Evolutionary conservation across 2,113 vertebrate species (phyloP), one percentile per base, ranked within the genome.

Genomic region (Coreoperca whiteheadi): DNA sequence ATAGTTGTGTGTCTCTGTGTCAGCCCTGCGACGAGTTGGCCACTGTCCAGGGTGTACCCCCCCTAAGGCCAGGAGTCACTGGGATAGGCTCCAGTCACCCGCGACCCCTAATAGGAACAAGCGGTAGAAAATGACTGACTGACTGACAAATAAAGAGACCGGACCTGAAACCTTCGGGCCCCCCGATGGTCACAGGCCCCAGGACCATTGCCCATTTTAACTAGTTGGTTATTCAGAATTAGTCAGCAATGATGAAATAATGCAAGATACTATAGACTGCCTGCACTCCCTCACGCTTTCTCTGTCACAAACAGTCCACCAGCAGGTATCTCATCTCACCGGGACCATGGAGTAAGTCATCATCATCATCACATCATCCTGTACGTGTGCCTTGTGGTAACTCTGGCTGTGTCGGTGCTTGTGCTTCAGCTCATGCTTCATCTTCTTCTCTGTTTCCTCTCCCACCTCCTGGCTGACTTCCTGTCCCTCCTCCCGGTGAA

Each of bases 301-400:
- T 69, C 4, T 39, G 6, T 60, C 3, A 54, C 28, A 50, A 8
- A 34, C 23, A 37, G 2, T 78, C 32, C 23, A 46, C 6, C 65
- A 68, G 46, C 50, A 48, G 64, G 59, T 43, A 0, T 54, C 6
- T 76, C 7, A 15, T 81, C 96, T 95, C 96, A 99, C 98, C 95
- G 98, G 98, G 77, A 99, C 96, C 96, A 97, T 95, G 90, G 97
- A 98, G 96, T 98, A 98, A 41, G 97, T 98, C 95, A 98, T 96
- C 97, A 99, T 90, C 97, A 96, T 95, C 96, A 97, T 94, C 94
- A 97, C 97, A 11, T 98, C 96, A 37, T 95, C 91, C 46, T 93
- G 92, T 43, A 96, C 90, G 15, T 96, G 95, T 0, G 91, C 90
- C 46, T 95, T 96, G 82, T 95, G 83, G 76, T 92, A 81, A 3